Evolutionary conservation across 2,113 vertebrate species (phyloP).

Genomic region (Ceuthmochares aereus): DNA sequence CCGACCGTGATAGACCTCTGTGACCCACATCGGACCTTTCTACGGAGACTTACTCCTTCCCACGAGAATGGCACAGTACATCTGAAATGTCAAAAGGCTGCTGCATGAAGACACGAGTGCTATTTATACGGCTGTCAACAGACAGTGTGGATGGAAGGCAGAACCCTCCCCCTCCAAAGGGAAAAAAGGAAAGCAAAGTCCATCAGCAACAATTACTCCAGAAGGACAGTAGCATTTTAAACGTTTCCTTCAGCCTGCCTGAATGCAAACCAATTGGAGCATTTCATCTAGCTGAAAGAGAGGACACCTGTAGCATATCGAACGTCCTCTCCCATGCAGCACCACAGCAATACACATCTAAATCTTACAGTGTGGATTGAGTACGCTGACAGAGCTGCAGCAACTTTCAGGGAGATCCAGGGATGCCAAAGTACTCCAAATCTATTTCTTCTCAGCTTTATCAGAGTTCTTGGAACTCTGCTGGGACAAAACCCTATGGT

Average conservation of each 20-base stretch:
- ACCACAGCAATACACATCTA: fast-evolving
- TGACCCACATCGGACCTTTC: neutral
- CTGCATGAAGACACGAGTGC: neutral
- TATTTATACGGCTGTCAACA: neutral
- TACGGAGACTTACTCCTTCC: neutral
- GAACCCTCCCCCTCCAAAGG: neutral
- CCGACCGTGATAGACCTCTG: neutral
- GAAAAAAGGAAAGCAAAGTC: neutral
- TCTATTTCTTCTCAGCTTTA: neutral
- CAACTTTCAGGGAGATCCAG: neutral
- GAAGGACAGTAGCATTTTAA: neutral
- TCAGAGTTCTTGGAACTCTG: neutral
- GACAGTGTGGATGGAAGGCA: neutral
- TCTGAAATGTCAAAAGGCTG: neutral
- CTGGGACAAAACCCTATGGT: neutral
- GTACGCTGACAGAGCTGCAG: neutral
- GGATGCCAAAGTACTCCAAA: neutral
- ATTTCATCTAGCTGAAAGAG: neutral
- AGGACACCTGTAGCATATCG: neutral
- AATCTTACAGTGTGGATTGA: fast-evolving
- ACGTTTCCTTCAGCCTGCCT: neutral
- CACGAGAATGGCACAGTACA: neutral
- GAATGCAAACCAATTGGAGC: neutral
- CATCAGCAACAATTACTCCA: neutral
- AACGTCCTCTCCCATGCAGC: neutral